Evolutionary conservation across 92 coral and sea anemone species (phyloP).

Genomic region (Parazoanthus swiftii): DNA sequence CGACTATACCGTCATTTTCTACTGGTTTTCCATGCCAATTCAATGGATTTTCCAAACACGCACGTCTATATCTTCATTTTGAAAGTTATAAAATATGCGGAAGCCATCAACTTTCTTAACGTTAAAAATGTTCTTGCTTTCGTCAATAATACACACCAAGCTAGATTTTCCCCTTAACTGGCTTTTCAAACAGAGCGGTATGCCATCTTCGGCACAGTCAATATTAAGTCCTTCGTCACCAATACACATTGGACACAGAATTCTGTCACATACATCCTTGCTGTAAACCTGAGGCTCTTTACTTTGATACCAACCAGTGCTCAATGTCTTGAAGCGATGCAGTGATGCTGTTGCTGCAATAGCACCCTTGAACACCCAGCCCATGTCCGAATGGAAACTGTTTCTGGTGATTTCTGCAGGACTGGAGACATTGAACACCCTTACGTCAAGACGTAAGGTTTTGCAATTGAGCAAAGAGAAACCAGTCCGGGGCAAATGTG

Average conservation of each 20-base stretch:
- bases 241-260: conserved; percentile 51
- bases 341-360: conserved; percentile 48
- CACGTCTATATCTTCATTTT: conserved; percentile 45
- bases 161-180: neutral
- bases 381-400: conserved; percentile 42
- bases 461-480: conserved; percentile 46
- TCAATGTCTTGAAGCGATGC: conserved; percentile 49
- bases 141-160: conserved; percentile 47
- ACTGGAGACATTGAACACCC: neutral
- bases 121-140: conserved; percentile 36
- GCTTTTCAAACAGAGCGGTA: conserved; percentile 56
- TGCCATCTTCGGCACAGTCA: conserved; percentile 48
- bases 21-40: conserved; percentile 45
- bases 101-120: conserved; percentile 55
- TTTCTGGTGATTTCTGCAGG: conserved; percentile 39
- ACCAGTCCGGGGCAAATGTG: conserved; percentile 53
- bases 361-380: conserved; percentile 44
- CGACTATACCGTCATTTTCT: no score
- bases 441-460: conserved; percentile 41
- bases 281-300: conserved; percentile 42
- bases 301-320: conserved; percentile 34
- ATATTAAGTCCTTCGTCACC: conserved; percentile 62
- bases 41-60: conserved; percentile 60
- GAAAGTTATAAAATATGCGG: conserved; percentile 61
- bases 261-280: conserved; percentile 53